Base-by-base conservation (phyloP, 2,888 invertebrate genomes). In the Corythucha ciliata region DNA sequence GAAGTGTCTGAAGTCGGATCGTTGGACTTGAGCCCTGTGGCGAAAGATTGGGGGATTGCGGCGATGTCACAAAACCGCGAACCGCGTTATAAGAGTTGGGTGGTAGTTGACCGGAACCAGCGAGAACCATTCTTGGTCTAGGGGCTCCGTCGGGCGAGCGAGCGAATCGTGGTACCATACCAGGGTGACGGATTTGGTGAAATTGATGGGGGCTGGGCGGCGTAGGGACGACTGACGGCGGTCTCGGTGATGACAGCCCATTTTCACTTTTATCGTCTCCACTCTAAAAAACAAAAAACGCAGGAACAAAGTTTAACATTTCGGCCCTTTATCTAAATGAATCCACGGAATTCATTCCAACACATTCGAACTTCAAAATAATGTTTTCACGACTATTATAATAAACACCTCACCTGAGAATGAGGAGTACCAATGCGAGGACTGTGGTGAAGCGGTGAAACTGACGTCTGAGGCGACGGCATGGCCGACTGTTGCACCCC, bases 391-490 rank as follows among this genome's bases (percentile, higher is more conserved):
- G n/a, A n/a, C n/a, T n/a, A n/a, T n/a, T 7, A 36, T 14, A 10
- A 8, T 8, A 36, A 36, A 36, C 7, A 36, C 2, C 27, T 29
- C 49, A 63, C 63, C 61, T 78, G 78, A 1, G 77, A 77, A 60
- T 75, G 76, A 1, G 78, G 78, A 7, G 78, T 78, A 5, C 77
- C 76, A 44, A 78, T 77, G 48, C 77, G 66, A 4, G 77, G 77
- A 2, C 76, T 77, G 7, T 72, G 72, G 60, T 76, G 76, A 67
- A 73, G 69, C 1, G 76, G 76, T n/a, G 75, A 75, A 69, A 74
- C 73, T 2, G 70, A 72, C 0, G 68, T 68, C 7, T 67, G 66
- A 57, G 67, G 69, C 3, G 65, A 61, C 1, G 66, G 63, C 16
- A 68, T 68, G 32, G 57, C 57, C 4, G 57, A 47, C 44, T 55